These are phyloP conservation scores for Osmerus eperlanus DNA, from an alignment of 2,113 vertebrate genomes.

Conservation along the genomic window DNA sequence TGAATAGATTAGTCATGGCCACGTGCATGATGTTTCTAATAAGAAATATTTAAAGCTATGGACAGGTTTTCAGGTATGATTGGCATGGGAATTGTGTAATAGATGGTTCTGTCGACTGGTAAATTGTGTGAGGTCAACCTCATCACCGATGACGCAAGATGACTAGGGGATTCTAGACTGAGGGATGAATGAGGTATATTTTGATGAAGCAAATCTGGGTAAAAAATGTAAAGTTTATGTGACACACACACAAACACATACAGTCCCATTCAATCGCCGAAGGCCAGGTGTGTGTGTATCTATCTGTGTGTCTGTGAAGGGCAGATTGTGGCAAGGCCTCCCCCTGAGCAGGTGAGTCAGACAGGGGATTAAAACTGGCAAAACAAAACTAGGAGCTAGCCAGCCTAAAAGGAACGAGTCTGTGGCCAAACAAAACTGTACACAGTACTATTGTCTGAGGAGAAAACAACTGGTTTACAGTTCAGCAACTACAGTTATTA, in stretches of 20 bases:
- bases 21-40: constrained; percentile 31
- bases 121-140: not conserved
- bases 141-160: not conserved
- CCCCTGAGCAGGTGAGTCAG: constrained; percentile 31
- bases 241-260: not conserved
- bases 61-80: not conserved
- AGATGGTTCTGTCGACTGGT: not conserved
- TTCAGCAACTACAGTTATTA: not conserved
- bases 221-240: not conserved
- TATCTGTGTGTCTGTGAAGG: constrained; percentile 21
- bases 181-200: not conserved
- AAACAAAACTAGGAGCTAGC: not conserved
- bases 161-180: not conserved
- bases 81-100: not conserved
- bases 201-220: not conserved
- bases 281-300: constrained; percentile 5
- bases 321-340: constrained; percentile 1
- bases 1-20: constrained; percentile 15
- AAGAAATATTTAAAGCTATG: not conserved
- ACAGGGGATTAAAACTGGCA: constrained; percentile 5
- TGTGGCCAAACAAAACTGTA: constrained; percentile 11
- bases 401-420: not conserved
- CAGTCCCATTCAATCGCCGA: not conserved
- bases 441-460: not conserved
- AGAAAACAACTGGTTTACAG: not conserved